phyloP scores from a whole-genome alignment of 2,888 invertebrate species.

The Tethea ocularis region DNA sequence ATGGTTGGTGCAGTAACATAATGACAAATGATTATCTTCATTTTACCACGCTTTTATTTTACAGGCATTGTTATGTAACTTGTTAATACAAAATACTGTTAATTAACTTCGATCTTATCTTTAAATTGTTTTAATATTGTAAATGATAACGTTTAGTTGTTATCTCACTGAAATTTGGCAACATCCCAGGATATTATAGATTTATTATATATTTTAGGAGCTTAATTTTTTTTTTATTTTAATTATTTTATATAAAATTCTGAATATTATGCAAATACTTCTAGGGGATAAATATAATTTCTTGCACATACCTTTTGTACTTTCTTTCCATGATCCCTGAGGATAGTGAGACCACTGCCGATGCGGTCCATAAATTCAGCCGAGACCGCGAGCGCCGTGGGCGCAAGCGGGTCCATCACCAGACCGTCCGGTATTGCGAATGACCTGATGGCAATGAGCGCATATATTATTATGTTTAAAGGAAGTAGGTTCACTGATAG shows the following conservation, averaged over 20 bases:
- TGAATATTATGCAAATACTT: not conserved
- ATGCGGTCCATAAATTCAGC: conserved; percentile 77
- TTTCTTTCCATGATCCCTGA: conserved; percentile 76
- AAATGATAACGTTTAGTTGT: no score
- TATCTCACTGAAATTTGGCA: no score
- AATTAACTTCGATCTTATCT: not conserved
- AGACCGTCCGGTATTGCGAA: conserved; percentile 76
- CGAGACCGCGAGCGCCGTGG: conserved; percentile 73
- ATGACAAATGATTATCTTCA: conserved; percentile 13
- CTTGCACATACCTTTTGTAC: conserved; percentile 65
- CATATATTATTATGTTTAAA: not conserved
- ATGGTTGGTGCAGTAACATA: not conserved
- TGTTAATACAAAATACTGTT: not conserved
- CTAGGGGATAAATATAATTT: no score
- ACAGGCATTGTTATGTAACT: not conserved
- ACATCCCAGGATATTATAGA: no score
- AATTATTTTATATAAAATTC: no score
- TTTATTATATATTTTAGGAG: no score
- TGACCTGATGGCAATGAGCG: conserved; percentile 56
- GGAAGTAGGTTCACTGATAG: not conserved
- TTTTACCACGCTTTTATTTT: conserved; percentile 14
- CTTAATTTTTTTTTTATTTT: no score
- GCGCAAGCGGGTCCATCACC: conserved; percentile 77
- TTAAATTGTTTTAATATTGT: not conserved
- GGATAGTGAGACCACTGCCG: conserved; percentile 70